Evolutionary conservation across 64 coral and sea anemone genomes (phyloP).

Genomic region (Astreopora myriophthalma): DNA sequence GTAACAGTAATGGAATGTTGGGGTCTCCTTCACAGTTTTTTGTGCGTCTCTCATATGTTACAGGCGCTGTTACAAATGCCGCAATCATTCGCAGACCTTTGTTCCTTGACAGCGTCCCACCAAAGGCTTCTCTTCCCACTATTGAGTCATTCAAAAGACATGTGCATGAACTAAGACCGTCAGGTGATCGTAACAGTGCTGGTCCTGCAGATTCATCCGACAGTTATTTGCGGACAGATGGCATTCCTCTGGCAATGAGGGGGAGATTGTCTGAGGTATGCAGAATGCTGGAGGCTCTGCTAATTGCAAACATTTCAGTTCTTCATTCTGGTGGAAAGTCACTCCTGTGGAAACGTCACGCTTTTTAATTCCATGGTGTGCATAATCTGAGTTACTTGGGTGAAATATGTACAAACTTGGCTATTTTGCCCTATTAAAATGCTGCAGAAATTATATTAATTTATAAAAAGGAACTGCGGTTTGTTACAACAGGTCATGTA

Average conservation of each 20-base stretch:
- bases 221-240: neutral
- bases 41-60: neutral
- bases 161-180: conserved; percentile 3
- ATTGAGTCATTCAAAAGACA: conserved; percentile 88
- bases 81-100: conserved; percentile 66
- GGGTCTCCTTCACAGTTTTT: neutral
- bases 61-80: conserved; percentile 80
- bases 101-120: conserved; percentile 25
- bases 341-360: too few species aligned
- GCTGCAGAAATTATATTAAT: too few species aligned
- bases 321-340: too few species aligned
- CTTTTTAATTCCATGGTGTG: too few species aligned
- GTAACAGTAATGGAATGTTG: neutral
- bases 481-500: too few species aligned
- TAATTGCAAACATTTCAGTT: too few species aligned
- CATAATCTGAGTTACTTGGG: too few species aligned
- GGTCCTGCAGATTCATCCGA: neutral
- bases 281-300: neutral
- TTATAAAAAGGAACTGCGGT: too few species aligned
- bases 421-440: too few species aligned
- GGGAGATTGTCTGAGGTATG: conserved; percentile 41
- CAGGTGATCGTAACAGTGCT: neutral
- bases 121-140: conserved; percentile 60
- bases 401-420: too few species aligned
- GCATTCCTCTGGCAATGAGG: conserved; percentile 5